These are phyloP conservation scores for Poliocrania exsul DNA, from an alignment of 2,797 vertebrate genomes.

Conservation along the genomic window DNA sequence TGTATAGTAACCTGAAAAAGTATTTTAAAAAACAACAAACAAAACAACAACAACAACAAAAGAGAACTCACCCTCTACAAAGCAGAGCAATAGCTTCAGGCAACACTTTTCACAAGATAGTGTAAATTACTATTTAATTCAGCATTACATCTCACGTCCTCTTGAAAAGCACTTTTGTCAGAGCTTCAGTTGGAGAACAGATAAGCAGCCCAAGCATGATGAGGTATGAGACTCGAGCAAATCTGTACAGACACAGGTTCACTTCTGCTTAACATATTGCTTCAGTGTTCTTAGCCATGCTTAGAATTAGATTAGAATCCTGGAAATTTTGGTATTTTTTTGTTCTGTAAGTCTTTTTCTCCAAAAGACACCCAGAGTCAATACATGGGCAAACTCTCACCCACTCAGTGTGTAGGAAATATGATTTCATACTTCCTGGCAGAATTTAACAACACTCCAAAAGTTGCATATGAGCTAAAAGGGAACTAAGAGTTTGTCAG, in stretches of 20 bases:
- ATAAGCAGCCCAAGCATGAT: background rate
- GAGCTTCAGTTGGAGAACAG: background rate
- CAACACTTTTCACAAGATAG: background rate
- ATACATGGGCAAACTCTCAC: background rate
- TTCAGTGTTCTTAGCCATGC: background rate
- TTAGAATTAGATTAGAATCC: background rate
- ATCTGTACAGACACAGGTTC: background rate
- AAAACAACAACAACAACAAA: accelerated
- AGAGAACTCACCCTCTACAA: background rate
- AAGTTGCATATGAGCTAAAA: background rate
- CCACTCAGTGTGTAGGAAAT: background rate
- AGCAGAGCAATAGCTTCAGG: too few relatives aligned
- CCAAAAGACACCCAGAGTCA: background rate
- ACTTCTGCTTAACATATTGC: background rate
- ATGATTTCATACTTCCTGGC: background rate
- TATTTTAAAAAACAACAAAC: background rate
- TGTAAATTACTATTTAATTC: background rate
- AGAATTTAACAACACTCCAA: background rate
- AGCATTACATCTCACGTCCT: background rate
- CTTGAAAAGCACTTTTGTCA: background rate
- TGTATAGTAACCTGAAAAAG: background rate
- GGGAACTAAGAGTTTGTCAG: background rate
- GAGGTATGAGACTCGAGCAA: background rate
- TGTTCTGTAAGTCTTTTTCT: background rate
- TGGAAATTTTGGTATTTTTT: background rate